phyloP scores from a whole-genome alignment of 2,797 vertebrate genomes.

The Enoplosus armatus region DNA sequence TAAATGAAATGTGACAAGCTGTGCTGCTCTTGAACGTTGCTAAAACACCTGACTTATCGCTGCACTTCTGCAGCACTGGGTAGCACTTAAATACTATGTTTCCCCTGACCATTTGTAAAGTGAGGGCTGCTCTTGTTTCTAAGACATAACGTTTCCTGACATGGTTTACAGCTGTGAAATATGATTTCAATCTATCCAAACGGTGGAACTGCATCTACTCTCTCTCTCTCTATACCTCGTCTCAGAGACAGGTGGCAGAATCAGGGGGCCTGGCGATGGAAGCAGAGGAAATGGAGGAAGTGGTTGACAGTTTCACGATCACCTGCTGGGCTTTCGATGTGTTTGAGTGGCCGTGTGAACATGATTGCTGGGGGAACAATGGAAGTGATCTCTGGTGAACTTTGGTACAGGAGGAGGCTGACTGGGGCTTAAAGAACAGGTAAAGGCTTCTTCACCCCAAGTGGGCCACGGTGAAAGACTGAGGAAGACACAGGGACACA shows the following conservation, averaged over 20 bases:
- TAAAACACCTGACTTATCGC: constrained; percentile 52
- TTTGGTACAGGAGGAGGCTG: neutral
- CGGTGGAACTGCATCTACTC: neutral
- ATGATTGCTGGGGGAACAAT: constrained; percentile 28
- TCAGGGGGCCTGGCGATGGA: neutral
- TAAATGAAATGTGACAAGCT: constrained; percentile 33
- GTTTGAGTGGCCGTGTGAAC: constrained; percentile 33
- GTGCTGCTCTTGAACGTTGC: neutral
- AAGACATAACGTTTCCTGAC: constrained; percentile 39
- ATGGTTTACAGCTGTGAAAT: constrained; percentile 57
- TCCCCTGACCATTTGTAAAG: constrained; percentile 42
- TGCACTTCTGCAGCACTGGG: constrained; percentile 5
- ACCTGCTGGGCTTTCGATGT: constrained; percentile 55
- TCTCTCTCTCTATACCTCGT: neutral
- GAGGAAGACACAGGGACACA: neutral
- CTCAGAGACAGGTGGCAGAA: constrained; percentile 15
- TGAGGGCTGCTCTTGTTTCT: constrained; percentile 40
- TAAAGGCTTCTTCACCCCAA: constrained; percentile 4
- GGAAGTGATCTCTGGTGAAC: constrained; percentile 16
- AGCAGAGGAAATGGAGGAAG: constrained; percentile 36
- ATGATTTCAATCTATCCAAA: constrained; percentile 62
- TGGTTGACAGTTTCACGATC: constrained; percentile 25
- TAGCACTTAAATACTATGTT: constrained; percentile 41
- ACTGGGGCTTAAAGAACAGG: constrained; percentile 1
- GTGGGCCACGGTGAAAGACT: neutral